Conservation (phyloP, 2,113 vertebrate genomes). For the Antigone vipio region DNA sequence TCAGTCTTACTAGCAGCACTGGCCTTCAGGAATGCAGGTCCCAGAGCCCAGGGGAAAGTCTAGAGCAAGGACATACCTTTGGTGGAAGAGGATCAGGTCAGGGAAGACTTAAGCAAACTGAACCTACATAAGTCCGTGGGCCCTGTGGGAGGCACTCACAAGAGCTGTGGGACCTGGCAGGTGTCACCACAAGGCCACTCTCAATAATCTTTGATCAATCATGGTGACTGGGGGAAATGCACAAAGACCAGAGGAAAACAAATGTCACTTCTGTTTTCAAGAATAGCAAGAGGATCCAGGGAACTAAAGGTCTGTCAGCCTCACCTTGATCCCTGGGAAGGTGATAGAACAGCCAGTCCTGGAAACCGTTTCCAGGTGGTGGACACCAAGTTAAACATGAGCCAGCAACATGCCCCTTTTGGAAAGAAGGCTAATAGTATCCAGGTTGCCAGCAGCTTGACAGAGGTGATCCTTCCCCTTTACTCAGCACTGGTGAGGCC, state of each 20-base stretch:
- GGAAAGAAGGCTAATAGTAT: neutral
- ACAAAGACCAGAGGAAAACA: neutral
- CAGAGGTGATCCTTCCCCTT: neutral
- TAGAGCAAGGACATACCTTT: neutral
- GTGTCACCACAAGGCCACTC: neutral
- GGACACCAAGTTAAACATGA: neutral
- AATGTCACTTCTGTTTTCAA: neutral
- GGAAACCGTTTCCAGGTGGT: neutral
- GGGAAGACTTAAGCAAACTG: neutral
- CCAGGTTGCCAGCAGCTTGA: neutral
- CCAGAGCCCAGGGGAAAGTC: neutral
- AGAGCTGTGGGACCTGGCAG: neutral
- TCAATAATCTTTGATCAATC: too few species aligned
- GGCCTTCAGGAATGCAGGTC: neutral
- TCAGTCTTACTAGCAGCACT: neutral
- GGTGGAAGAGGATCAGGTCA: neutral
- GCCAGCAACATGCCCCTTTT: neutral
- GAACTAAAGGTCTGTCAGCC: neutral
- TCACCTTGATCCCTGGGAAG: neutral
- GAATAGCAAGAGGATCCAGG: neutral
- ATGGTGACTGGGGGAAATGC: rapidly evolving
- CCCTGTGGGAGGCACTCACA: neutral
- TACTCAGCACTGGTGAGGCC: neutral
- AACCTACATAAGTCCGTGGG: neutral
- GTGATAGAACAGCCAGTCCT: neutral